These are phyloP conservation scores for Dunckerocampus dactyliophorus DNA, from an alignment of 2,113 vertebrate species.

Conservation along the genomic window DNA sequence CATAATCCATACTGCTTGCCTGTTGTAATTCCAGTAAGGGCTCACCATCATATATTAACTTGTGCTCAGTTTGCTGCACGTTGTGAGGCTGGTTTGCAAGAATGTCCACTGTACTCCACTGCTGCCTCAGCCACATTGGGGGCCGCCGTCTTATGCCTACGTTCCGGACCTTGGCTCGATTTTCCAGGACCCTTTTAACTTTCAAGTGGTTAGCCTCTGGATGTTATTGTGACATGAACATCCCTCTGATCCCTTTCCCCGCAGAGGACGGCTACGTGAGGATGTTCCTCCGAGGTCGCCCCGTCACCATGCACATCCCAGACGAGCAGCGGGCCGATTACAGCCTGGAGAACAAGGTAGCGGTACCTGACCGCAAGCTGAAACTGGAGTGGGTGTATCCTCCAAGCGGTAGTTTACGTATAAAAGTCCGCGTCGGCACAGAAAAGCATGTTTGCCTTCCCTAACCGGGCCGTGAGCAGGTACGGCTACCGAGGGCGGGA, in stretches of 20 bases:
- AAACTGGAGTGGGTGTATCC: conserved; percentile 96
- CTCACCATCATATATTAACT: too few species aligned
- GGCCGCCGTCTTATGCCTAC: background rate
- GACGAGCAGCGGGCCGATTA: conserved; percentile 75
- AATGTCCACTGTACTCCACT: background rate
- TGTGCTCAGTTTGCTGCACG: too few species aligned
- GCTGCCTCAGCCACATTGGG: background rate
- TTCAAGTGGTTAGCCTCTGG: too few species aligned
- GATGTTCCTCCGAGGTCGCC: conserved; percentile 88
- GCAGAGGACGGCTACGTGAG: conserved; percentile 86
- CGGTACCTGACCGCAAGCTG: conserved; percentile 76
- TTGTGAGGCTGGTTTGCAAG: too few species aligned
- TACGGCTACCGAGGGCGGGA: conserved; percentile 88
- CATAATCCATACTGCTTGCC: too few species aligned
- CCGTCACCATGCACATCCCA: conserved; percentile 83
- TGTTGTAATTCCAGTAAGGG: too few species aligned
- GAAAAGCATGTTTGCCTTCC: background rate
- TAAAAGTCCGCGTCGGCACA: too few species aligned
- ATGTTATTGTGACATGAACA: too few species aligned
- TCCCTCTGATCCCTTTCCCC: background rate
- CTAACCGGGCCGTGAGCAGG: conserved; percentile 52
- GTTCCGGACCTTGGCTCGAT: too few species aligned
- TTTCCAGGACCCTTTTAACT: too few species aligned
- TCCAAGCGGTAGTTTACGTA: conserved; percentile 29
- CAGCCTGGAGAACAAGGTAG: conserved; percentile 77